Base-by-base conservation (phyloP, 2,888 invertebrate species). In the Silvanus unidentatus region DNA sequence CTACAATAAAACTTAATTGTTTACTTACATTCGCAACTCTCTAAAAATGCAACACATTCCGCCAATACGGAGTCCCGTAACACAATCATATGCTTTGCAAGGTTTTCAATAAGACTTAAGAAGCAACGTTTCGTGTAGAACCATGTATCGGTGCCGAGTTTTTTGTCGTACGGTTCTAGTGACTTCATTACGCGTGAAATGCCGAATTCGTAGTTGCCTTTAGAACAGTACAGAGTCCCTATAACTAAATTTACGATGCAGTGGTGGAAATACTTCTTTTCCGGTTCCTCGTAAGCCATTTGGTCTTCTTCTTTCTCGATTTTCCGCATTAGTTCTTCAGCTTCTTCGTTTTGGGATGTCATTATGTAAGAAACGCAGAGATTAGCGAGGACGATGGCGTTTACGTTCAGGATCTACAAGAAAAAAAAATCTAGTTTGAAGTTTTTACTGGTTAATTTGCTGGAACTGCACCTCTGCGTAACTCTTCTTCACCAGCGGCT, bases 171-270 rank as follows among this genome's bases (percentile, higher is more conserved):
- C 0, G 95, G 95, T 64, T 95, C 93, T 46, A 99, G 73, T 30
- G 97, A 97, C 72, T 98, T 97, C 65, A 98, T 95, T 0, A 99
- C 92, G 49, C 98, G 78, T 0, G 96, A 95, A 59, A 99, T 89
- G 1, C 99, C 99, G 72, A 99, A 99, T 71, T 99, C 98, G 63
- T 95, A 99, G 73, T 99, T 99, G 1, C 96, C 96, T 73, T 98
- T 99, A 1, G 97, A 92, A 67, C 98, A 99, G 70, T 99, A 99
- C 29, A 99, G 73, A 0, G 98, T 99, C 82, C 98, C 99, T 53
- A 99, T 99, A 0, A 99, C 98, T 41, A 99, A 79, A 72, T 99
- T 99, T 2, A 99, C 96, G 51, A 98, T 99, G 67, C 98, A 99
- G 41, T 97, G 76, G 67, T 99, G 99, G 72, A 87, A 94, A 55